Percentiles rank a stretch among this genome's conserved stretches.
phyloP scores from a whole-genome alignment of 2,113 vertebrate species.

The Lamprologus ornatipinnis region DNA sequence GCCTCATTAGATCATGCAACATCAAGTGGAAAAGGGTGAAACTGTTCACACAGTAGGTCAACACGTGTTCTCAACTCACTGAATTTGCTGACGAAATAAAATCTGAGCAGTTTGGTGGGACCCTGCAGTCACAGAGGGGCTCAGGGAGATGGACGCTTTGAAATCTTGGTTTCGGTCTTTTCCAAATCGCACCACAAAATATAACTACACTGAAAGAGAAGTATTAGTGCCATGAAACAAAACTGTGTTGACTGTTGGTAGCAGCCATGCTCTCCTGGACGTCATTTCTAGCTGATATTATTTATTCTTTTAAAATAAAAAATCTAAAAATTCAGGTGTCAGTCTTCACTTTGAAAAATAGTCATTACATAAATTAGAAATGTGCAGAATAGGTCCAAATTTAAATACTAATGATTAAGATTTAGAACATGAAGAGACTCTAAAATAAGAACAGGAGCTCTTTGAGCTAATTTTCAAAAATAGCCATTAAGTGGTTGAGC shows the following conservation, averaged over 20 bases:
- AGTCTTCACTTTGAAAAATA: not conserved
- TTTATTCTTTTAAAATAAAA: not conserved
- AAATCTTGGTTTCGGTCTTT: not conserved
- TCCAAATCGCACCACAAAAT: not conserved
- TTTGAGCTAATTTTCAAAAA: not conserved
- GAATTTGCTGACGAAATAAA: not conserved
- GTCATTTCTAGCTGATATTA: not conserved
- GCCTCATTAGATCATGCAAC: not conserved
- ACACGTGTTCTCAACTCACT: not conserved
- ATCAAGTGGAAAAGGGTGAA: not conserved
- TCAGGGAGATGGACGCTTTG: rapidly evolving
- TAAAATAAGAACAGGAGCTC: not conserved
- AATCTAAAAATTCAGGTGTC: not conserved
- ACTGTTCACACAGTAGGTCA: not conserved
- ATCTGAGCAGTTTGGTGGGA: not conserved
- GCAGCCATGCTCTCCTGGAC: not conserved
- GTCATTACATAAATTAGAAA: not conserved
- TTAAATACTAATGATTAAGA: not conserved
- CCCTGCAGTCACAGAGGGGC: rapidly evolving
- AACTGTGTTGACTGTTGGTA: not conserved
- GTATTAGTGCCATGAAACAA: not conserved
- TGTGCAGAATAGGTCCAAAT: not conserved
- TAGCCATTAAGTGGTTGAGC: not conserved
- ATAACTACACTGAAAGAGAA: not conserved
- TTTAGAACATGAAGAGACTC: rapidly evolving